Base-by-base conservation (phyloP, 1,140 invertebrate species). In the Lineus longissimus region DNA sequence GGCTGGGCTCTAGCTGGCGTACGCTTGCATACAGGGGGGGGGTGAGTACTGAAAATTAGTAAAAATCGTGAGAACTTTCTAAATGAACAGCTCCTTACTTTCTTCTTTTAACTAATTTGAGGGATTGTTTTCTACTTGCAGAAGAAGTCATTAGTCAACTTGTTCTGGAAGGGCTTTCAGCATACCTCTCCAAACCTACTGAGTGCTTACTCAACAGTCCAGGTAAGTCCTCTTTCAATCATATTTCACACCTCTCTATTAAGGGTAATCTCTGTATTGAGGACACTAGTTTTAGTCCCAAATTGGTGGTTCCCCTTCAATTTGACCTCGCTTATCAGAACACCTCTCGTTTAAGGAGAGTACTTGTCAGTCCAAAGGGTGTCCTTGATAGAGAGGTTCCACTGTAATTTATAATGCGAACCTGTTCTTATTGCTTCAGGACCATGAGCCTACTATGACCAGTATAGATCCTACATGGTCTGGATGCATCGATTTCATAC, bases 151-250 rank as follows among this genome's bases (percentile, higher is more conserved):
- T 64, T 79, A 31, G 68, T 79, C n/a, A 74, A 76, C 64, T 69
- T 74, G 23, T 59, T 76, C 59, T 75, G 73, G 70, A 59, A 70
- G 45, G 75, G 72, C 51, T 79, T 79, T 68, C 75, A 78, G 56
- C 74, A 78, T 61, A 70, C 74, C 23, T 73, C 75, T 22, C 66
- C 65, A n/a, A 71, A 69, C 63, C 43, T 78, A 29, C 71, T 65
- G 29, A 77, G 75, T 73, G 73, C 75, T 25, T 79, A 79, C 58
- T 36, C 61, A 17, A 63, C 67, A 23, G 62, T 67, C 23, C 57
- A 67, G 70, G 76, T 78, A 45, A 64, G 67, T 65, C 25, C 47
- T 23, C 4, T 27, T 27, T 7, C 47, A 6, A 51, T 51, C n/a
- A 51, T 27, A 43, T 43, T 13, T 19, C 40, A 19, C 19, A n/a